phyloP scores from a whole-genome alignment of 2,888 invertebrate genomes.

The Ichneumoninae sp. region DNA sequence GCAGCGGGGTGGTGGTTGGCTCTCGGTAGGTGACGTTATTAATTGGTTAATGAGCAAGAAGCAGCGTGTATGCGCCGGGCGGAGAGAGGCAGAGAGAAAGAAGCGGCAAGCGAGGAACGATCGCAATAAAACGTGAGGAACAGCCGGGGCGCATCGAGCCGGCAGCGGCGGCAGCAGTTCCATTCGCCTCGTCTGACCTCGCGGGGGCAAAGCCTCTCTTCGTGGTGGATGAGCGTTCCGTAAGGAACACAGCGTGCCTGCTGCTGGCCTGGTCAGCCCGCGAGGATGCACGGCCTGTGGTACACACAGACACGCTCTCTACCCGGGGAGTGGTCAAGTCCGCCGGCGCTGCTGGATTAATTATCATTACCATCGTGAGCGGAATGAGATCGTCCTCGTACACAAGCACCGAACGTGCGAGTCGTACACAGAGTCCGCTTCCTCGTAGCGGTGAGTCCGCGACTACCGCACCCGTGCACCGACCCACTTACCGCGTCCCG shows the following conservation, averaged over 20 bases:
- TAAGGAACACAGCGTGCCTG: slow-evolving; percentile 27
- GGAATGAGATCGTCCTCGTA: slow-evolving; percentile 72
- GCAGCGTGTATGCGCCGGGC: slow-evolving; percentile 61
- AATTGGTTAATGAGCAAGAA: slow-evolving; percentile 79
- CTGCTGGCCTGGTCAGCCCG: slow-evolving; percentile 33
- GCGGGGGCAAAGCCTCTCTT: slow-evolving; percentile 19
- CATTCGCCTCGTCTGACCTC: slow-evolving; percentile 43
- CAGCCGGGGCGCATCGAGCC: slow-evolving; percentile 43
- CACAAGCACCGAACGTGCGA: slow-evolving; percentile 45
- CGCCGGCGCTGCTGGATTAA: slow-evolving; percentile 76
- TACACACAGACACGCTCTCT: slow-evolving; percentile 18
- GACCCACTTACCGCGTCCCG: slow-evolving; percentile 78
- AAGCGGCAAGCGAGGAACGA: slow-evolving; percentile 56
- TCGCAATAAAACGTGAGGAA: slow-evolving; percentile 53
- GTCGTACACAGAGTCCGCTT: slow-evolving; percentile 27
- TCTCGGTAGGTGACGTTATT: slow-evolving; percentile 78
- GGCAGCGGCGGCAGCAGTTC: slow-evolving; percentile 35
- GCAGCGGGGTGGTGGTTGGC: slow-evolving; percentile 39
- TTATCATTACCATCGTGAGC: slow-evolving; percentile 78
- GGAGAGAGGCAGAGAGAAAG: slow-evolving; percentile 65
- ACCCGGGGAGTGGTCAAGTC: slow-evolving; percentile 63
- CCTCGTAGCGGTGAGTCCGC: slow-evolving; percentile 70
- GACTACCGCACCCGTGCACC: slow-evolving; percentile 80
- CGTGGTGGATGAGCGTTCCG: slow-evolving; percentile 10
- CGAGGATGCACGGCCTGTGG: slow-evolving; percentile 56